Evolutionary conservation across 1,140 invertebrate genomes (phyloP).

Genomic region (Drosophila simulans): DNA sequence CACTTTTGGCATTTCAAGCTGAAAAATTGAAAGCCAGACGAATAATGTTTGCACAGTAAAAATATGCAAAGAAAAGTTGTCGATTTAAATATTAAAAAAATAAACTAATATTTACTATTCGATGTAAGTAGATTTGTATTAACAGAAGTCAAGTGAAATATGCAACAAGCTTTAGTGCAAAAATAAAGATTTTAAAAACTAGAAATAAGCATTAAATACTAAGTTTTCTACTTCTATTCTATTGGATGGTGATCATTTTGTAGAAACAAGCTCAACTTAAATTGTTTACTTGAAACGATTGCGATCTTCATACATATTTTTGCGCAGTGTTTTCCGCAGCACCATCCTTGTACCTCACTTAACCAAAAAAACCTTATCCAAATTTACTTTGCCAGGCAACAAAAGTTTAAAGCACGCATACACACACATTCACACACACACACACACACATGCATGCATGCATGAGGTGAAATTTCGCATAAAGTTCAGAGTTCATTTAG

Average conservation of each 20-base stretch:
- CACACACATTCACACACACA: not conserved
- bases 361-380: slow-evolving; percentile 43
- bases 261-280: not conserved
- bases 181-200: no score
- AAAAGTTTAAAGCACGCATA: slow-evolving; percentile 55
- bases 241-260: not conserved
- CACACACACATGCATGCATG: not conserved
- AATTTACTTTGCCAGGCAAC: slow-evolving; percentile 47
- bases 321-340: not conserved
- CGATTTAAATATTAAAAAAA: not conserved
- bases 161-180: no score
- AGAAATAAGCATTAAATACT: no score
- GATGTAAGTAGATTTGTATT: no score
- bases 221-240: no score
- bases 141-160: no score
- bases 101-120: not conserved
- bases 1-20: slow-evolving; percentile 41
- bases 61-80: not conserved
- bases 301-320: not conserved
- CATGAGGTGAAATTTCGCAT: slow-evolving; percentile 43
- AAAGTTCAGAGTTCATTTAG: slow-evolving; percentile 62
- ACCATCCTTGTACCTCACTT: not conserved
- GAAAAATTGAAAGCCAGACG: slow-evolving; percentile 31
- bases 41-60: slow-evolving; percentile 9
- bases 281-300: no score